Base-by-base conservation (phyloP, 2,888 invertebrate genomes). In the Macropis europaea region DNA sequence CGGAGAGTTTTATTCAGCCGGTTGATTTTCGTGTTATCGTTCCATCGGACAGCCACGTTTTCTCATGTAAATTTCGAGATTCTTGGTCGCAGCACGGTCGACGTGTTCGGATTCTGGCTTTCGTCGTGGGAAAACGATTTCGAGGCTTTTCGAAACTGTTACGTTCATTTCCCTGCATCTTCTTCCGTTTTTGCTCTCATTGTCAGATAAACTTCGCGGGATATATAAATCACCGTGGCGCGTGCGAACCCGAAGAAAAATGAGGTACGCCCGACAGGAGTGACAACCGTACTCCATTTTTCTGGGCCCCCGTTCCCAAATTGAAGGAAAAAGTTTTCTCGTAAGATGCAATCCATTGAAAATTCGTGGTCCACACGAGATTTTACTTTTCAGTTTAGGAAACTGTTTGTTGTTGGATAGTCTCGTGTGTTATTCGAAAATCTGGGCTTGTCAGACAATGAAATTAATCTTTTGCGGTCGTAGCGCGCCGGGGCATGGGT, bases 61-160 rank as follows among this genome's bases (percentile, higher is more conserved):
- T 74, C 71, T 71, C 64, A 74, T 77, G 74, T 63, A 78, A 78
- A 77, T 78, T 68, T 72, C 47, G 48, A n/a, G 53, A 53, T 57
- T 53, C 56, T 42, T n/a, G n/a, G n/a, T n/a, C n/a, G n/a, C n/a
- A n/a, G n/a, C n/a, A n/a, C n/a, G n/a, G n/a, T n/a, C n/a, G n/a
- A n/a, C n/a, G n/a, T n/a, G n/a, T n/a, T n/a, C n/a, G n/a, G n/a
- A n/a, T n/a, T n/a, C n/a, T n/a, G n/a, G n/a, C n/a, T n/a, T n/a
- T 7, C 9, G n/a, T 9, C 53, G 45, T 50, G 50, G 56, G 30
- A 66, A 69, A 56, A 3, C 13, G 42, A 7, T 30, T 11, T n/a
- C 53, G 17, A 43, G 45, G 36, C 56, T 56, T 67, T 38, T 22
- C 57, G 36, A 38, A 69, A 69, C 43, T 45, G 68, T 67, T 54